Evolutionary conservation across 1,140 invertebrate genomes (phyloP).

Genomic region (Branchinecta lynchi): DNA sequence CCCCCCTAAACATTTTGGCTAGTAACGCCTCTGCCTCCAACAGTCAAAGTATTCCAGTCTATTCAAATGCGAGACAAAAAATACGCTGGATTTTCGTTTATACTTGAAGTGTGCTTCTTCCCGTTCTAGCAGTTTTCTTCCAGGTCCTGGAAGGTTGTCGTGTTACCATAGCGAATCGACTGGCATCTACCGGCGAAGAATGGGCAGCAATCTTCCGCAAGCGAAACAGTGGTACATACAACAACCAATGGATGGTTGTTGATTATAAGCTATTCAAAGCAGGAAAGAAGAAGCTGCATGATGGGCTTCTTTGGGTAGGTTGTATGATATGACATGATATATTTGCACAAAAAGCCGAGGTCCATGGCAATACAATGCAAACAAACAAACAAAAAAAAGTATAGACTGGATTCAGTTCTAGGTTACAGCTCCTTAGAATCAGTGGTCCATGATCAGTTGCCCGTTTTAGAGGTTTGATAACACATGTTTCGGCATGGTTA

Average conservation of each 20-base stretch:
- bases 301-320: conserved; percentile 28
- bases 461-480: too few relatives aligned
- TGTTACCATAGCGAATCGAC: conserved; percentile 67
- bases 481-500: too few relatives aligned
- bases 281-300: conserved; percentile 30
- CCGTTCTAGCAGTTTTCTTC: conserved; percentile 17
- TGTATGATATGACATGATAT: conserved; percentile 4
- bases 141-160: conserved; percentile 59
- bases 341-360: neutral
- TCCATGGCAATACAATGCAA: too few relatives aligned
- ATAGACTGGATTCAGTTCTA: too few relatives aligned
- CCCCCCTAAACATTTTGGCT: too few relatives aligned
- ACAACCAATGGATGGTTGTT: conserved; percentile 74
- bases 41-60: too few relatives aligned
- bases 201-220: conserved; percentile 31
- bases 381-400: too few relatives aligned
- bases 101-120: conserved; percentile 18
- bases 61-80: too few relatives aligned
- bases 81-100: neutral
- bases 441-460: too few relatives aligned
- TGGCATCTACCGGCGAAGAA: conserved; percentile 37
- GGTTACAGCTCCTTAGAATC: too few relatives aligned
- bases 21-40: too few relatives aligned
- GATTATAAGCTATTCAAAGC: conserved; percentile 50
- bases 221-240: conserved; percentile 66